Evolutionary conservation across 2,888 invertebrate species (phyloP).

Genomic region (Synergus itoensis): DNA sequence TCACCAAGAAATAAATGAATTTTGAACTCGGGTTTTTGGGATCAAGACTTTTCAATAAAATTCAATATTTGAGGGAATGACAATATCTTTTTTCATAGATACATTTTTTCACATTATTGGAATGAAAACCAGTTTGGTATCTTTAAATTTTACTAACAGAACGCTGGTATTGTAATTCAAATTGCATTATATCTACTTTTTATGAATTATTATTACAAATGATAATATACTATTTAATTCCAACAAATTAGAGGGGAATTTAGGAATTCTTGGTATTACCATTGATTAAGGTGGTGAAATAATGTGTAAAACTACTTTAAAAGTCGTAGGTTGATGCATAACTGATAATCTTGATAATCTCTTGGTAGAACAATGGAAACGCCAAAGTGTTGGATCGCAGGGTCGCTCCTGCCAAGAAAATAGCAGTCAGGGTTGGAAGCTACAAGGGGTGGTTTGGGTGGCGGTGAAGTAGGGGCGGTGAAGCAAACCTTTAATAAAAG

Average conservation of each 20-base stretch:
- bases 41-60: no score
- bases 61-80: no score
- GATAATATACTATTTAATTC: neutral
- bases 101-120: no score
- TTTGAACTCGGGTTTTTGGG: no score
- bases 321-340: conserved; percentile 34
- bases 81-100: no score
- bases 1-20: neutral
- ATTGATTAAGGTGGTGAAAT: neutral
- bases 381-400: conserved; percentile 42
- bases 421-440: conserved; percentile 56
- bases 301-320: conserved; percentile 15
- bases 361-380: conserved; percentile 55
- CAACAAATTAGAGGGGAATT: neutral
- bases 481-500: conserved; percentile 77
- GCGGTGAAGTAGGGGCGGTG: conserved; percentile 62
- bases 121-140: no score
- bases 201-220: no score
- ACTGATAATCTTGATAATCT: conserved; percentile 57
- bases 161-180: no score
- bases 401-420: conserved; percentile 56
- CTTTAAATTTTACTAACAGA: no score
- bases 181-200: no score
- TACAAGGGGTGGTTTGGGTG: conserved; percentile 50
- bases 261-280: neutral